These are phyloP conservation scores for Perccottus glenii DNA, from an alignment of 2,113 vertebrate genomes.

Conservation along the genomic window DNA sequence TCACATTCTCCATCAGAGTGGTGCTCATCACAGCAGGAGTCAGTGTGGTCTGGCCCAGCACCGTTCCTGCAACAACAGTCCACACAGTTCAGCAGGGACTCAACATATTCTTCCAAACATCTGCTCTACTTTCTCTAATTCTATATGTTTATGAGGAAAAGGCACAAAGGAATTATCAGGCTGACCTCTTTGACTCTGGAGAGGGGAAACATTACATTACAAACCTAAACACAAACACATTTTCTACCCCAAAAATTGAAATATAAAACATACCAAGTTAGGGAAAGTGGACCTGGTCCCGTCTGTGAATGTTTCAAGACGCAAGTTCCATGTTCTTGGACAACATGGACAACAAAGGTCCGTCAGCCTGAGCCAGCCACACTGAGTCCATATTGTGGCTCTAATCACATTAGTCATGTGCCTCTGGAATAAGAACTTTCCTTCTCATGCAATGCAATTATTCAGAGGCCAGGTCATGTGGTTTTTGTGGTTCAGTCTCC, in stretches of 20 bases:
- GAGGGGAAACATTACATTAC: no score
- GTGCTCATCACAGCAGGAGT: conserved; percentile 67
- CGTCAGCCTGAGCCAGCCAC: conserved; percentile 24
- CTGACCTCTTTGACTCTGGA: background rate
- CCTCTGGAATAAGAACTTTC: conserved; percentile 64
- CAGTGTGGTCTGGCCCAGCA: conserved; percentile 76
- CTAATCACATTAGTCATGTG: conserved; percentile 80
- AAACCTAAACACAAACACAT: no score
- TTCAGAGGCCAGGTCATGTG: conserved; percentile 72
- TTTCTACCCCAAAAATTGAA: no score
- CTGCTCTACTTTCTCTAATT: background rate
- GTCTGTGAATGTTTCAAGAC: no score
- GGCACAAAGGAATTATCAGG: background rate
- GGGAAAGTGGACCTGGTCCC: no score
- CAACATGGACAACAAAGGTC: no score
- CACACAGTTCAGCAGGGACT: no score
- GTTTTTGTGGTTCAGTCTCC: conserved; percentile 41
- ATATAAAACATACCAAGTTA: no score
- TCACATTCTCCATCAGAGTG: conserved; percentile 54
- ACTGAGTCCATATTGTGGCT: conserved; percentile 74
- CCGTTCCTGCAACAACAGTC: conserved; percentile 62
- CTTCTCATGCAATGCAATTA: conserved; percentile 73
- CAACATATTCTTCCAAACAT: background rate
- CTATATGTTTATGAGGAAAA: background rate
- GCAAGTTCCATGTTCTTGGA: background rate